Percentiles rank a stretch among this genome's conserved stretches.
phyloP scores from a whole-genome alignment of 1,140 invertebrate genomes.

The Drosophila tsacasi region DNA sequence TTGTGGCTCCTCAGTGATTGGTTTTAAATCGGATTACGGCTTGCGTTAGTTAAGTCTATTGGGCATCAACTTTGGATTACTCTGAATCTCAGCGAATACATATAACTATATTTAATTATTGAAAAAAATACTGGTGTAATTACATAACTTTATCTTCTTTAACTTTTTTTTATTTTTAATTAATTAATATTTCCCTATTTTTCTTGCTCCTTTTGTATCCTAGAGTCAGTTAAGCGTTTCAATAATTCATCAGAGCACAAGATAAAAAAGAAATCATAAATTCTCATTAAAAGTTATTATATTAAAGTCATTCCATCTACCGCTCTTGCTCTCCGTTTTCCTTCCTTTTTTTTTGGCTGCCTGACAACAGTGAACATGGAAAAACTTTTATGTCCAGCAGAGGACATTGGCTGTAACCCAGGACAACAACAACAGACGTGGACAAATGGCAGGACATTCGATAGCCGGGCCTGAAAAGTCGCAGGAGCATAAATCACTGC shows the following conservation, averaged over 20 bases:
- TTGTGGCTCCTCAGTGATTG: background rate
- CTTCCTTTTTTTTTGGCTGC: slow-evolving; percentile 41
- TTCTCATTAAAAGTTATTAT: slow-evolving; percentile 75
- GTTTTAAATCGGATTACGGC: slow-evolving; percentile 37
- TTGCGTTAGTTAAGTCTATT: no score
- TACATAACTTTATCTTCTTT: background rate
- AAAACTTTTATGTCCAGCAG: slow-evolving; percentile 65
- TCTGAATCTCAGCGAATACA: background rate
- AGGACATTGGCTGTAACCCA: slow-evolving; percentile 26
- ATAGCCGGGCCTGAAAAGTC: slow-evolving; percentile 26
- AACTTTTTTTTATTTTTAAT: background rate
- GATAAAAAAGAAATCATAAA: slow-evolving; percentile 67
- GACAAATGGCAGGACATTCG: slow-evolving; percentile 69
- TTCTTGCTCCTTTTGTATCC: background rate
- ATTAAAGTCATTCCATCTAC: slow-evolving; percentile 15
- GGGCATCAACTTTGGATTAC: background rate
- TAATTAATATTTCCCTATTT: background rate
- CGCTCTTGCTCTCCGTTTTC: slow-evolving; percentile 17
- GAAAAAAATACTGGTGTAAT: background rate
- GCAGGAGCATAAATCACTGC: slow-evolving; percentile 58
- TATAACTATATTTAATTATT: background rate
- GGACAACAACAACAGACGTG: slow-evolving; percentile 44
- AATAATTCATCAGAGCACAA: slow-evolving; percentile 50
- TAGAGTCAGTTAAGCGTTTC: slow-evolving; percentile 26
- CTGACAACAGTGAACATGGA: slow-evolving; percentile 54